A percentile compares a stretch with the other conserved stretches of the same genome.
Evolutionary conservation across 2,113 vertebrate species (phyloP).

Genomic region (Phaethornis superciliosus): DNA sequence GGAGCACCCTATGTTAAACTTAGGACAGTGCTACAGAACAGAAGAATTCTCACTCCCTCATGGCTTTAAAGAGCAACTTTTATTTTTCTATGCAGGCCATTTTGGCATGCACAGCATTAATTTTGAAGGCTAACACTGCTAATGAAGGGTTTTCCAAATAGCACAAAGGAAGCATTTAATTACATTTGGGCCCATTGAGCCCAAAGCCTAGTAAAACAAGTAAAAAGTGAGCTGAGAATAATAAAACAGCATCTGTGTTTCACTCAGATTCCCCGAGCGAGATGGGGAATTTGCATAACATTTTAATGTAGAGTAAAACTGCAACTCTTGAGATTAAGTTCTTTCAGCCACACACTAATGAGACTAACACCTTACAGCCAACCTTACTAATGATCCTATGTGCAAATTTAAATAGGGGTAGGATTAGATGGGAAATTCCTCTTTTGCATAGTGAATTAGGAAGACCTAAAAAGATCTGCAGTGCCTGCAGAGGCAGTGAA

Average conservation of each 20-base stretch:
- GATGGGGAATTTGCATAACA: slow-evolving; percentile 41
- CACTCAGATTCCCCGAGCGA: neutral
- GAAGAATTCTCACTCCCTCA: neutral
- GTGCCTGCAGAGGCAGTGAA: neutral
- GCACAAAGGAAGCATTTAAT: slow-evolving; percentile 57
- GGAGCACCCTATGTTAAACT: neutral
- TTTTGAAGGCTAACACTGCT: neutral
- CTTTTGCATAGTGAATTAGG: slow-evolving; percentile 1
- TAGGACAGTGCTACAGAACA: neutral
- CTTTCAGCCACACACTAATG: slow-evolving; percentile 11
- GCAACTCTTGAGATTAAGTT: neutral
- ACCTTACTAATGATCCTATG: neutral
- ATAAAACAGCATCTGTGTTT: slow-evolving; percentile 42
- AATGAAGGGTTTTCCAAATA: slow-evolving; percentile 43
- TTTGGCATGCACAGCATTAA: neutral
- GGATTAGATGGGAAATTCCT: slow-evolving; percentile 32
- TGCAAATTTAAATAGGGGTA: slow-evolving; percentile 17
- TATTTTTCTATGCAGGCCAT: neutral
- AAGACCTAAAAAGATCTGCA: neutral
- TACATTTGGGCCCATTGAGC: slow-evolving; percentile 23
- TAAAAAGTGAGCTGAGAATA: slow-evolving; percentile 45
- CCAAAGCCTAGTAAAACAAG: slow-evolving; percentile 49
- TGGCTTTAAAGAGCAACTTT: neutral
- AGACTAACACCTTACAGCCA: slow-evolving; percentile 32
- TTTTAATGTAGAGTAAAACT: slow-evolving; percentile 1